These are phyloP conservation scores for Nebria brevicollis DNA, from an alignment of 2,888 invertebrate species.

Conservation along the genomic window DNA sequence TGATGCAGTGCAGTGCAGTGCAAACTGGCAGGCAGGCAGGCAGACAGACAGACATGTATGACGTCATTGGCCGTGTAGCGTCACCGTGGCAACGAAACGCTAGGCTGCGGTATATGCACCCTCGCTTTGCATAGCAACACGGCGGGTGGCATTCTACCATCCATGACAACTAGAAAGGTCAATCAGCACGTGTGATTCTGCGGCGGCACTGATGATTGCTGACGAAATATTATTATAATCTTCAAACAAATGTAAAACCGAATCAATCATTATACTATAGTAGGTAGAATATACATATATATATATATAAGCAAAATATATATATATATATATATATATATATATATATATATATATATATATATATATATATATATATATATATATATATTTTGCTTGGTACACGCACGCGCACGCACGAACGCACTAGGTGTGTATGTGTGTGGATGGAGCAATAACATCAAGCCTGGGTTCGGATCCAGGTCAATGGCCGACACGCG, in stretches of 20 bases:
- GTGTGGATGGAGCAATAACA: not conserved
- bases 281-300: no score
- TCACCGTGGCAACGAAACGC: not conserved
- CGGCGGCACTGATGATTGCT: not conserved
- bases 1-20: no score
- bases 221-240: not conserved
- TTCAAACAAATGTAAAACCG: no score
- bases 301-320: no score
- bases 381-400: no score
- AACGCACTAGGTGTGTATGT: not conserved
- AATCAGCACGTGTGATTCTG: not conserved
- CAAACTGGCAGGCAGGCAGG: no score
- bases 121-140: constrained; percentile 1
- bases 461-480: not conserved
- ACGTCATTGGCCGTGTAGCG: not conserved
- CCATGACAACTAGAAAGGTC: not conserved
- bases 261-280: no score
- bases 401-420: no score
- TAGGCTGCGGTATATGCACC: not conserved
- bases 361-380: not conserved
- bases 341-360: not conserved
- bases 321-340: not conserved
- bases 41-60: no score
- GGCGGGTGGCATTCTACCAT: not conserved
- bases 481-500: constrained; percentile 33